Evolutionary conservation across 2,888 invertebrate genomes (phyloP).

Genomic region (Philhelius pedissequus): DNA sequence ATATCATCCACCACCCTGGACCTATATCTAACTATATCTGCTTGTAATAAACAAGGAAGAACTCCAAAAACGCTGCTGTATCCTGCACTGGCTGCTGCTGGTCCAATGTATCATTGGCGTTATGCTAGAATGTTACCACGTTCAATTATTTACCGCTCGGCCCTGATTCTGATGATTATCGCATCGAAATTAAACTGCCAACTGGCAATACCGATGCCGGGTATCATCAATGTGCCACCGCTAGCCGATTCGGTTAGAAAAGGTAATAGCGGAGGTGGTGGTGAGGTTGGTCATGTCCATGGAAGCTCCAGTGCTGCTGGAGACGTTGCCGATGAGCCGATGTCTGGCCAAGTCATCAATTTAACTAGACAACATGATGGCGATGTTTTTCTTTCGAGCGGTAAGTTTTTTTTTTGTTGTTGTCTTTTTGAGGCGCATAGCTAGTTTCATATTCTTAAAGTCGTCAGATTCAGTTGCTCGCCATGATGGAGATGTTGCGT

Average conservation of each 20-base stretch:
- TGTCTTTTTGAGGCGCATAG: not conserved
- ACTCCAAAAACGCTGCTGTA: not conserved
- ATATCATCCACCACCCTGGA: constrained; percentile 14
- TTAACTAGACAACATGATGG: constrained; percentile 79
- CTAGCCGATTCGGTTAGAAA: constrained; percentile 15
- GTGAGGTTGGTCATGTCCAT: not conserved
- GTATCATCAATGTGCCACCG: constrained; percentile 54
- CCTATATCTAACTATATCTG: constrained; percentile 16
- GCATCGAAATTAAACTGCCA: constrained; percentile 65
- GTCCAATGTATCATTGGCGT: constrained; percentile 60
- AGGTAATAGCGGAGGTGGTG: constrained; percentile 8
- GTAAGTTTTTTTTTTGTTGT: constrained; percentile 73
- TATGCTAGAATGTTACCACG: constrained; percentile 68
- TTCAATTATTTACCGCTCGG: constrained; percentile 61
- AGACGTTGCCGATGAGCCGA: constrained; percentile 73
- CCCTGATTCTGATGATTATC: constrained; percentile 67
- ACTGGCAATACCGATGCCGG: constrained; percentile 65
- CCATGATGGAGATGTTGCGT: constrained; percentile 61
- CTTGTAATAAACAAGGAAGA: not conserved
- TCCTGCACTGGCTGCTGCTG: not conserved
- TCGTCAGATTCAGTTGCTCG: constrained; percentile 1
- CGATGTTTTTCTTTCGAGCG: constrained; percentile 77
- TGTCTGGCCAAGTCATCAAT: constrained; percentile 76
- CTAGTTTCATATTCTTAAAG: not conserved
- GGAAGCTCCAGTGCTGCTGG: constrained; percentile 10